Conservation (phyloP, 2,888 invertebrate species). For the Drosophila pullipes region DNA sequence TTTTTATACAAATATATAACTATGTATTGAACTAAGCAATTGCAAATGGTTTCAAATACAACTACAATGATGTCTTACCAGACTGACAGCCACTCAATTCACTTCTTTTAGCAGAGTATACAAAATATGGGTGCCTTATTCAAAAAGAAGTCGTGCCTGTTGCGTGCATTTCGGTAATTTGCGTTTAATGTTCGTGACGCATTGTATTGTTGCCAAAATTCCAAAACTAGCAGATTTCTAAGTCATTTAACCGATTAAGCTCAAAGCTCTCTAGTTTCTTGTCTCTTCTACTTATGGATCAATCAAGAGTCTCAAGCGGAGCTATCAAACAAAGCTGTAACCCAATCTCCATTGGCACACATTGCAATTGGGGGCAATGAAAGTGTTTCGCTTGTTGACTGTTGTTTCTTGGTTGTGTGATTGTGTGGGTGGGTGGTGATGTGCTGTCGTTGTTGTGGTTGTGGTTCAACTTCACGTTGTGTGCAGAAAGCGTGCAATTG, state of each 20-base stretch:
- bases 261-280: background rate
- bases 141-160: background rate
- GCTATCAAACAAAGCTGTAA: constrained; percentile 31
- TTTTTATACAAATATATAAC: background rate
- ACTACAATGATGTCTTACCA: background rate
- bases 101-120: background rate
- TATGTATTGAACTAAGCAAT: background rate
- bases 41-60: background rate
- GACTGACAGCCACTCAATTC: background rate
- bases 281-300: constrained; percentile 32
- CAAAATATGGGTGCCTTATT: background rate
- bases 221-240: background rate
- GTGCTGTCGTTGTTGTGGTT: constrained; percentile 14
- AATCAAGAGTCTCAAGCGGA: constrained; percentile 27
- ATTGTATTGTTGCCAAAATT: constrained; percentile 2
- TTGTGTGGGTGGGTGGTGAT: constrained; percentile 40
- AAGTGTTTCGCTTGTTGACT: constrained; percentile 52
- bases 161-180: constrained; percentile 9
- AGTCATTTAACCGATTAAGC: constrained; percentile 5
- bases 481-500: constrained; percentile 64
- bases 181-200: constrained; percentile 8
- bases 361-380: constrained; percentile 44
- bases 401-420: constrained; percentile 10
- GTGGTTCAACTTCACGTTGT: constrained; percentile 19
- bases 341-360: constrained; percentile 43